Conservation (phyloP, 2,113 vertebrate species). For the Pogona vitticeps region DNA sequence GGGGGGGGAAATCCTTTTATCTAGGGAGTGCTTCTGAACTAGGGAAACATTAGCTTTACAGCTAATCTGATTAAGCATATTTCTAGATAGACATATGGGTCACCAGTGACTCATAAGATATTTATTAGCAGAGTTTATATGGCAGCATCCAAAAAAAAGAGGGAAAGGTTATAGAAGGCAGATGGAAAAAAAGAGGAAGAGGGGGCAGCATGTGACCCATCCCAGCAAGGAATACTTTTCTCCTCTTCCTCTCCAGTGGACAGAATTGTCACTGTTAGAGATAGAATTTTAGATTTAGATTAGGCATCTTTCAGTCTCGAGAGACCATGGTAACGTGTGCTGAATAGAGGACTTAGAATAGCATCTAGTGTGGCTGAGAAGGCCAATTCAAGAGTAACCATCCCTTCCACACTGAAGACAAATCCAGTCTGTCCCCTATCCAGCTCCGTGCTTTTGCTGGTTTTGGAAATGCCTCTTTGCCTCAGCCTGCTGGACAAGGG, state of each 20-base stretch:
- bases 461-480: too few relatives aligned
- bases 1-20: neutral
- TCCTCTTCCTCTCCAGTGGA: neutral
- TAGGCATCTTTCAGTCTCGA: too few relatives aligned
- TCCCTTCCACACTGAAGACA: too few relatives aligned
- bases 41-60: constrained; percentile 37
- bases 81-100: constrained; percentile 13
- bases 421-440: too few relatives aligned
- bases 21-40: constrained; percentile 10
- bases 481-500: too few relatives aligned
- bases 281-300: too few relatives aligned
- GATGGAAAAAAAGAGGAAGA: neutral
- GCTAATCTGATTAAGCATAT: constrained; percentile 45
- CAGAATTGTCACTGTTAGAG: too few relatives aligned
- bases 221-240: neutral
- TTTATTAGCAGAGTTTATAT: constrained; percentile 38
- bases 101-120: constrained; percentile 21
- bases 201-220: neutral
- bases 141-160: constrained; percentile 2
- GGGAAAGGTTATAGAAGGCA: constrained; percentile 29
- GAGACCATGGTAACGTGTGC: too few relatives aligned
- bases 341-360: too few relatives aligned
- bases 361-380: too few relatives aligned
- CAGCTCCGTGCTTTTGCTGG: too few relatives aligned
- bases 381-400: too few relatives aligned